Evolutionary conservation across 92 coral and sea anemone species (phyloP), one percentile per base, ranked within the genome.

Genomic region (Palythoa caribaeorum): DNA sequence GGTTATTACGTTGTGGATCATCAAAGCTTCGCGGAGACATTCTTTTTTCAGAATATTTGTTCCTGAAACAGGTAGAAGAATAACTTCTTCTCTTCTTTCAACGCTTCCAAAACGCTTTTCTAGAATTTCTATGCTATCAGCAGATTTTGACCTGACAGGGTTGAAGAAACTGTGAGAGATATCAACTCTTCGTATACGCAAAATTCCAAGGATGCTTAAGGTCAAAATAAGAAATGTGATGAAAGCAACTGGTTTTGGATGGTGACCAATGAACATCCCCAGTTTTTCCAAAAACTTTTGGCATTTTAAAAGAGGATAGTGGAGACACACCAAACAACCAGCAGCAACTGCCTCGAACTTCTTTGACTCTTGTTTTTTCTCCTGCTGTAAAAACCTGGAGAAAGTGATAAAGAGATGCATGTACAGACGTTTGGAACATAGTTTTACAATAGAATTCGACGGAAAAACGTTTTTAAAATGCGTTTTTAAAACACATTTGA

Each of bases 21-120:
- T 79, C 63, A 84, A 54, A 28, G 94, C 94, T 19, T 92, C 92
- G 47, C 76, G 62, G 38, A 92, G 81, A 77, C 94, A 92, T 40
- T 73, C 62, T 9, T 66, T 15, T 28, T 76, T 83, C 50, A 92
- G 83, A 28, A 92, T 62, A 72, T 92, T 92, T 13, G 73, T 21
- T 35, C 87, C 92, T 21, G 74, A 70, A 36, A 38, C 51, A 3
- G 94, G 84, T 1, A 68, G 35, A 2, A 92, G 50, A 48, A 92
- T 92, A 53, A 86, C 91, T 87, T 80, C 92, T 13, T 83, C 78
- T 38, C 88, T 86, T 20, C 84, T 68, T 38, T 38, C 47, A 53
- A 70, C 81, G 9, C 77, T 54, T 12, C 87, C 74, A 76, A 92
- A 92, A 19, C 47, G 44, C 19, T 71, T 73, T 3, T 79, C 57